Evolutionary conservation across 2,797 vertebrate species (phyloP).

Genomic region (Lagocephalus sceleratus): DNA sequence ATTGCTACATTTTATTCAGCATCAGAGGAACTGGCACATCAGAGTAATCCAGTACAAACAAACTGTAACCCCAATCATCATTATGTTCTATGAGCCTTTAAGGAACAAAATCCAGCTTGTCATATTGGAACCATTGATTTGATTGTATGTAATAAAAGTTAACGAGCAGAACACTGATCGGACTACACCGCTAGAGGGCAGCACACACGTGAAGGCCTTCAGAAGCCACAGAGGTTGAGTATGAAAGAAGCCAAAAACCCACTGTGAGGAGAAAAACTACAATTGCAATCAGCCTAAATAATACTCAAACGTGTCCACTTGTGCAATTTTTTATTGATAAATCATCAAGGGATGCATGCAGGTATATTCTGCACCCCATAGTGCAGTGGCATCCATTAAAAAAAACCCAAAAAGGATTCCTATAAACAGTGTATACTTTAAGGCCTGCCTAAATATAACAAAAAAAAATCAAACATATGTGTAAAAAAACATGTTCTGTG

Average conservation of each 20-base stretch:
- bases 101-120: no score
- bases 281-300: no score
- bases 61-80: no score
- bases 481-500: conserved; percentile 29
- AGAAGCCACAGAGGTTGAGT: no score
- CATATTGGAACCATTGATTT: no score
- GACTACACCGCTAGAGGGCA: not conserved
- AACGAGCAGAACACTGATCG: not conserved
- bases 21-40: no score
- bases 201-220: not conserved
- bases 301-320: not conserved
- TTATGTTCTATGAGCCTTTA: no score
- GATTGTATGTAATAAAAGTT: not conserved
- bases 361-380: conserved; percentile 36
- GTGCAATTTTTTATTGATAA: conserved; percentile 61
- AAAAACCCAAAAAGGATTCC: conserved; percentile 34
- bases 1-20: no score
- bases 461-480: conserved; percentile 27
- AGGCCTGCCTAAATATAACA: conserved; percentile 13
- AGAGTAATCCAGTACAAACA: no score
- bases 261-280: no score
- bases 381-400: conserved; percentile 42
- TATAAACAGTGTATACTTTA: conserved; percentile 10
- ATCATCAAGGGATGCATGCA: conserved; percentile 34
- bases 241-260: not conserved